Evolutionary conservation across 2,888 invertebrate genomes (phyloP), one percentile per base, ranked within the genome.

Genomic region (Phoenoteleia sp.): DNA sequence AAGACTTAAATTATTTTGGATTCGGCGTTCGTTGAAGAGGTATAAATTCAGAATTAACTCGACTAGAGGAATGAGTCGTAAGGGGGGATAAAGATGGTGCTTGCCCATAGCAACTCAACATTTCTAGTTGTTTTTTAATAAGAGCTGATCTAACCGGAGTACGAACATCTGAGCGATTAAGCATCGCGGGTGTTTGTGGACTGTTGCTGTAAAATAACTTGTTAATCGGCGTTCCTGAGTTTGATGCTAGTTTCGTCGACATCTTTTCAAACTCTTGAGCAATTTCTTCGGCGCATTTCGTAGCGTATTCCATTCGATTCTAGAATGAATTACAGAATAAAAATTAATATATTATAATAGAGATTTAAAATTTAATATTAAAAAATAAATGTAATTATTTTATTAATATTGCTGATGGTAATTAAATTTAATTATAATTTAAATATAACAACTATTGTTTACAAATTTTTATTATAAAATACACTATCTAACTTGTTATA

Each of bases 31-130:
- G 60, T 27, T 85, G 60, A 19, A 84, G 81, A 7, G 90, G 90
- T 11, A 86, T 82, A 23, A 89, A 88, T 52, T 89, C 88, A 2
- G 87, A 88, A 13, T 87, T 89, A 9, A 94, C 90, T 2, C 94
- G 94, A 81, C 93, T 94, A 89, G 94, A 94, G 75, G 93, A 95
- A 0, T 94, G 93, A 0, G 93, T 88, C 0, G 94, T 93, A 19
- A 95, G 93, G 0, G 94, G 94, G n/a, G 94, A 94, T n/a, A 95
- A 89, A 0, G 95, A 94, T 0, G 95, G 95, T 0, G 96, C 95
- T 89, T 95, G 94, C 0, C 95, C 95, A 54, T 95, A 95, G 89
- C 93, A 93, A 91, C 94, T 94, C 66, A 96, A 90, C 90, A 93
- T 95, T 1, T 94, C 94, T 5, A 96, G 94, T 87, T 94, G 95